A percentile compares a stretch with the other conserved stretches of the same genome.
These are phyloP conservation scores for Campoletis sonorensis DNA, from an alignment of 1,140 invertebrate species.

Conservation along the genomic window DNA sequence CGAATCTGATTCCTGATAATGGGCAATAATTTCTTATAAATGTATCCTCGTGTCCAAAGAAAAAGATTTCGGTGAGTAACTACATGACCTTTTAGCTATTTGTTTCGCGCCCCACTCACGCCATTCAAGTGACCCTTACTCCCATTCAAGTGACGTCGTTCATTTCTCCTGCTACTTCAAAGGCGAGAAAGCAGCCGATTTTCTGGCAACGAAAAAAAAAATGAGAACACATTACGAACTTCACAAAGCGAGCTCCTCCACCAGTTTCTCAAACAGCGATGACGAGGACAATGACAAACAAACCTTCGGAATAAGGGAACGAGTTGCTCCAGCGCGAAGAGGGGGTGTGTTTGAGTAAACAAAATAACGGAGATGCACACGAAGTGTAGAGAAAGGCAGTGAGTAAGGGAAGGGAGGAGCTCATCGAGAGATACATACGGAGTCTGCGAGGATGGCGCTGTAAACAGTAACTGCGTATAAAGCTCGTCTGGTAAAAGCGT, in stretches of 20 bases:
- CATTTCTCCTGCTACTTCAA: not conserved
- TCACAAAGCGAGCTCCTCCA: not conserved
- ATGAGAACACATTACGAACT: not conserved
- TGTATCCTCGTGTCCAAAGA: too few species aligned
- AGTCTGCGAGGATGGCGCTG: not conserved
- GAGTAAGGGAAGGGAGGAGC: not conserved
- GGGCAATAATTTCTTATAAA: too few species aligned
- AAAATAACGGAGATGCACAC: conserved; percentile 29
- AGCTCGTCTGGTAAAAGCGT: not conserved
- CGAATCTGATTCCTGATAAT: too few species aligned
- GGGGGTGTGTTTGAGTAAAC: conserved; percentile 19
- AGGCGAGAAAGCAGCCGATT: conserved; percentile 18
- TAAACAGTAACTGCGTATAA: not conserved
- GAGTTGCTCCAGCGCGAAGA: not conserved
- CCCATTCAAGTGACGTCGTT: not conserved
- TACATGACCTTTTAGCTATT: conserved; percentile 38
- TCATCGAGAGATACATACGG: not conserved
- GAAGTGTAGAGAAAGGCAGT: not conserved
- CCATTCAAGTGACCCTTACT: conserved; percentile 30
- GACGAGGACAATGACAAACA: conserved; percentile 28
- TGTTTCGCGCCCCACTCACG: conserved; percentile 38
- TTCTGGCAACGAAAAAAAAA: not conserved
- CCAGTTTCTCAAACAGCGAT: not conserved
- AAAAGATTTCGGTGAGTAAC: not conserved
- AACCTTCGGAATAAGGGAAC: not conserved